Conservation (phyloP, 2,888 invertebrate species). For the Cistogaster globosa region DNA sequence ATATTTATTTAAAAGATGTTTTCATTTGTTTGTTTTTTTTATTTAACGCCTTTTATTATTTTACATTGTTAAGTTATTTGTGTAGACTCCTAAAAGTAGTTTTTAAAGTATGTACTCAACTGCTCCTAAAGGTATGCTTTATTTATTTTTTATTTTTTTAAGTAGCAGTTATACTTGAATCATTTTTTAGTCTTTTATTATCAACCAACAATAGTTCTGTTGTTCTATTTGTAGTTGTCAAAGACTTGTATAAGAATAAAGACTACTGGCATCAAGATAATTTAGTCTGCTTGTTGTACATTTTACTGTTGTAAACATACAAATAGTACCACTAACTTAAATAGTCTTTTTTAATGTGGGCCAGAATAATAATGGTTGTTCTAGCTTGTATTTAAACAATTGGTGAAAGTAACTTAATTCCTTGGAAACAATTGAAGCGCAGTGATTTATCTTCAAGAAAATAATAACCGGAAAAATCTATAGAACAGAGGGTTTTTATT, state of each 20-base stretch:
- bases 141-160: not conserved
- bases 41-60: not conserved
- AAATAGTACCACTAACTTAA: not conserved
- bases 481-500: too few species aligned
- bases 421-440: not conserved
- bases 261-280: conserved; percentile 2
- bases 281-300: conserved; percentile 41
- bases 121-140: conserved; percentile 14
- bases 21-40: not conserved
- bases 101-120: not conserved
- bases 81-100: not conserved
- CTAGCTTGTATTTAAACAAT: not conserved
- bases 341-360: conserved; percentile 23
- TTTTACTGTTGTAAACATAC: conserved; percentile 13
- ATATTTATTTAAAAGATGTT: not conserved
- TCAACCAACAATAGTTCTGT: conserved; percentile 33
- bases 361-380: conserved; percentile 3
- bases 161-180: not conserved
- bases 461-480: conserved; percentile 6
- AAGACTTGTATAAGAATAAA: not conserved
- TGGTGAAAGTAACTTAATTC: conserved; percentile 34
- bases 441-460: conserved; percentile 1
- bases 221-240: not conserved
- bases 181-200: conserved; percentile 24
- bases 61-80: not conserved